A percentile compares a stretch with the other conserved stretches of the same genome.
Evolutionary conservation across 2,113 vertebrate genomes (phyloP).

Genomic region (Otus sunia): DNA sequence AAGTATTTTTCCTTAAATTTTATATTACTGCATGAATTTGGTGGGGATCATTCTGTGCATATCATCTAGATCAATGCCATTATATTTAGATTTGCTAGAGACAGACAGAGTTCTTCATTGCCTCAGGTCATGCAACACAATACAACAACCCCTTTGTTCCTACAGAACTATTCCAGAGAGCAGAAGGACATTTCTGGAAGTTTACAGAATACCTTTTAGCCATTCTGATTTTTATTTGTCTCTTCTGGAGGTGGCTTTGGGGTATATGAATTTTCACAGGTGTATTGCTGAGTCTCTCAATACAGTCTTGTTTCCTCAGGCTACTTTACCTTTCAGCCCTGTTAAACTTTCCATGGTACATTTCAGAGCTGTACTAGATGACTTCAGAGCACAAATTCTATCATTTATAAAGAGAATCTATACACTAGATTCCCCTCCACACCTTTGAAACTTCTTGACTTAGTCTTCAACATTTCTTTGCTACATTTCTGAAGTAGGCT

Average conservation of each 20-base stretch:
- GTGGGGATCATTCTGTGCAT: neutral
- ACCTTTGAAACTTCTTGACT: slow-evolving; percentile 3
- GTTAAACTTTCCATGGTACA: neutral
- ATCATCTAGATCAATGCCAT: neutral
- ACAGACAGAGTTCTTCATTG: neutral
- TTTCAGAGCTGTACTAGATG: neutral
- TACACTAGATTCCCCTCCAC: neutral
- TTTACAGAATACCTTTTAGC: neutral
- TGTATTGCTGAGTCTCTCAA: neutral
- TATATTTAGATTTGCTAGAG: neutral
- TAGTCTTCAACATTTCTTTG: neutral
- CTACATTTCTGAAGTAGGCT: neutral
- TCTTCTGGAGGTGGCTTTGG: neutral
- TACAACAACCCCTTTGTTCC: neutral
- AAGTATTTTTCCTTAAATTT: neutral
- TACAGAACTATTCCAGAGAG: neutral
- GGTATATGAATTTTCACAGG: neutral
- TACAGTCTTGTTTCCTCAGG: neutral
- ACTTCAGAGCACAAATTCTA: slow-evolving; percentile 53
- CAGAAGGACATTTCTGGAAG: neutral
- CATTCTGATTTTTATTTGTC: neutral
- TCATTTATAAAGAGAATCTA: slow-evolving; percentile 32
- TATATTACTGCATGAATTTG: neutral
- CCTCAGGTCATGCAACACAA: neutral
- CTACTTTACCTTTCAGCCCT: neutral